A percentile compares a stretch with the other conserved stretches of the same genome.
Evolutionary conservation across 1,140 invertebrate species (phyloP).

Genomic region (Marisa cornuarietis): DNA sequence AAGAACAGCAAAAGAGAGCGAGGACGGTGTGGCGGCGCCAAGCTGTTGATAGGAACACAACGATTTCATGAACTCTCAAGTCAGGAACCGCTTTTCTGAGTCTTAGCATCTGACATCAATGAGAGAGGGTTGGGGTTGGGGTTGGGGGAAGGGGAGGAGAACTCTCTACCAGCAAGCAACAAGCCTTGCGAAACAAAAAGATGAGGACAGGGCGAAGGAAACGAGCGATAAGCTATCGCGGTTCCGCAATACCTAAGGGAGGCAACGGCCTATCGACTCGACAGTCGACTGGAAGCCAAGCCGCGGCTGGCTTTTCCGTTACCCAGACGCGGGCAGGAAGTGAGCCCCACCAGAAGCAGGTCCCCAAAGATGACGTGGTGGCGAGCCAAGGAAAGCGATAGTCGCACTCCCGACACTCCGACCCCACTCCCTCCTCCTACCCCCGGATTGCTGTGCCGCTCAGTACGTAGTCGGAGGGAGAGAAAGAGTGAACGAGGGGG

Average conservation of each 20-base stretch:
- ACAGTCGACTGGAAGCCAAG: conserved; percentile 7
- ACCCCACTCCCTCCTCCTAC: too few relatives aligned
- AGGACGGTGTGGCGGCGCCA: too few relatives aligned
- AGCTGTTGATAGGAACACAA: too few relatives aligned
- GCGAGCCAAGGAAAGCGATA: conserved; percentile 22
- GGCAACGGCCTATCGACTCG: conserved; percentile 24
- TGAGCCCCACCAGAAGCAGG: conserved; percentile 1
- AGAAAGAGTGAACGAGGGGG: not conserved
- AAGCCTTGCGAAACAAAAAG: too few relatives aligned
- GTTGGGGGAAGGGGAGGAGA: too few relatives aligned
- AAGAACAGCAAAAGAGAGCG: too few relatives aligned
- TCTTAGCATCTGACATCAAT: too few relatives aligned
- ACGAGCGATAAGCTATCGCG: conserved; percentile 13
- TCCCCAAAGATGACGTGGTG: conserved; percentile 20
- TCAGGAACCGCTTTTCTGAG: too few relatives aligned
- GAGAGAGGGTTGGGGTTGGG: too few relatives aligned
- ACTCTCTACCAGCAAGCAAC: too few relatives aligned
- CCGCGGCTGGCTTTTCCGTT: conserved; percentile 16
- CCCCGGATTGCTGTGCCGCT: conserved; percentile 11
- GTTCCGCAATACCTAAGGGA: conserved; percentile 22
- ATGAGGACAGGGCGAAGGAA: too few relatives aligned
- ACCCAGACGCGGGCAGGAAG: conserved; percentile 20
- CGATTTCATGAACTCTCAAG: too few relatives aligned
- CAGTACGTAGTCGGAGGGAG: conserved; percentile 12
- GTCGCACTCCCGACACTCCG: conserved; percentile 8